Conservation (phyloP, 1,140 invertebrate species). For the Aculops lycopersici region DNA sequence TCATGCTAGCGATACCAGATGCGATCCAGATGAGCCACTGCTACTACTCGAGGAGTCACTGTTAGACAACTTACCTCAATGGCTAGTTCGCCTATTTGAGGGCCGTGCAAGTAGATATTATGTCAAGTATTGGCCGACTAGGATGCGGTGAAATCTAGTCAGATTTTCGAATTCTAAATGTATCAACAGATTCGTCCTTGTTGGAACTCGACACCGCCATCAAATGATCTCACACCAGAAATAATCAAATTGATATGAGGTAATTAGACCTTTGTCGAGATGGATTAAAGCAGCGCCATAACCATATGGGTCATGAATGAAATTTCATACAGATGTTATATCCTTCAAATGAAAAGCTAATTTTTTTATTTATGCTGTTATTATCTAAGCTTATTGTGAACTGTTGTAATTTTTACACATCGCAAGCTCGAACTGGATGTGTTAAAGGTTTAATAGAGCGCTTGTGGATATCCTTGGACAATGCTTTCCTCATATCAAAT, state of each 20-base stretch:
- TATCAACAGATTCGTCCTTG: too few species aligned
- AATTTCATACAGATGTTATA: too few species aligned
- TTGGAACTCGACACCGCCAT: too few species aligned
- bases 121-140: slow-evolving; percentile 81
- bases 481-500: slow-evolving; percentile 93
- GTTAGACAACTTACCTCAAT: slow-evolving; percentile 64
- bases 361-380: too few species aligned
- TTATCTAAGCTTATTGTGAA: too few species aligned
- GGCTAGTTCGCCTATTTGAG: slow-evolving; percentile 80
- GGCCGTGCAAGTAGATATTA: slow-evolving; percentile 71
- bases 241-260: too few species aligned
- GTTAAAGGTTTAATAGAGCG: slow-evolving; percentile 69
- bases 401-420: slow-evolving; percentile 66
- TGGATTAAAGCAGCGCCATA: too few species aligned
- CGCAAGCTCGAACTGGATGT: slow-evolving; percentile 75
- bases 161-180: too few species aligned
- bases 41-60: slow-evolving; percentile 29
- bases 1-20: slow-evolving; percentile 21
- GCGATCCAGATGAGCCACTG: background rate
- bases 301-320: too few species aligned
- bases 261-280: too few species aligned
- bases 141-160: slow-evolving; percentile 13
- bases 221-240: too few species aligned
- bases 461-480: slow-evolving; percentile 61
- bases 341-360: too few species aligned